Base-by-base conservation (phyloP, 2,888 invertebrate species). In the Scrobipalpa atriplicella region DNA sequence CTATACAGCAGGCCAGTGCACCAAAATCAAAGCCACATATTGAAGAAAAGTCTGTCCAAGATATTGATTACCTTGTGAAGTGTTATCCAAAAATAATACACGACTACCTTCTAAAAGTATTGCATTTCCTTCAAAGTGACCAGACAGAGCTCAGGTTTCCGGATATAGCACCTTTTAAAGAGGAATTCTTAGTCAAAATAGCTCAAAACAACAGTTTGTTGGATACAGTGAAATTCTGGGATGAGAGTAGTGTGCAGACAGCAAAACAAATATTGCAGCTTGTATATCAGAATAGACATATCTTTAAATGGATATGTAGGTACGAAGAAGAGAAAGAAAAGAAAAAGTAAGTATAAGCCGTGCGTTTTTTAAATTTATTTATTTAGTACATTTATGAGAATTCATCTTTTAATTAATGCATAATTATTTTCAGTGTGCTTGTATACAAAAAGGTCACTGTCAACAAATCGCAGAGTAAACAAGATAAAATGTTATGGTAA, bases 171-270 rank as follows among this genome's bases (percentile, higher is more conserved):
- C 65, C 67, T 0, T 39, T 68, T 1, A 67, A 75, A 7, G 74
- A 80, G 47, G 73, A 74, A 0, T 69, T 82, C 43, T 65, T 85
- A 3, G 65, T 74, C 0, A 71, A 70, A 11, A 69, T 85, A 11
- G 73, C 69, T 2, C 58, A 0, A 72, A 80, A 47, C 64, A 70
- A n/a, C 0, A 66, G 68, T 0, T 69, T 73, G 41, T 70, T 84
- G 19, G 67, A 66, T 39, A 68, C 68, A 9, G 47, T 47, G n/a
- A 51, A 60, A 0, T 54, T 11, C 16, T 73, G 78, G 10, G 67
- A 74, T 64, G 52, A 61, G 0, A 19, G 56, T 1, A 70, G 72
- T 21, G 72, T 67, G n/a, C 3, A 39, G 0, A 36, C 71, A 8
- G 74, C 72, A 2, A 38, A 56, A 0, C 66, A 76, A 47, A 77